Evolutionary conservation across 2,888 invertebrate species (phyloP), one percentile per base, ranked within the genome.

Genomic region (Rhamphomyia laevipes): DNA sequence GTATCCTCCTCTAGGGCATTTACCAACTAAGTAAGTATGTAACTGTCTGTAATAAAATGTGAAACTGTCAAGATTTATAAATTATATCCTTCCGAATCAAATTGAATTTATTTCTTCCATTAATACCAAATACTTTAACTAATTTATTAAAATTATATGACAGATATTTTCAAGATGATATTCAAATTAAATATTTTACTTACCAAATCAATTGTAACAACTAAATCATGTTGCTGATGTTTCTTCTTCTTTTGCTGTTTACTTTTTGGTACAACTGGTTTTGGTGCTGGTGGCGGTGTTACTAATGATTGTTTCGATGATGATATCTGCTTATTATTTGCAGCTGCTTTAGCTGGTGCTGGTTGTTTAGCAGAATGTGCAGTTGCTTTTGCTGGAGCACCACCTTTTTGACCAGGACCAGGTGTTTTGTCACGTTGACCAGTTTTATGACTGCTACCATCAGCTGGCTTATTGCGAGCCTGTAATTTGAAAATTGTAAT

Each of bases 391-490:
- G 78, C 73, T 40, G 68, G 77, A 6, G 74, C 77, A 9, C 77
- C 73, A 43, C 71, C 70, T 58, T 77, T 78, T 49, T 74, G 72
- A 13, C 75, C 76, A 2, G 76, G 74, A 12, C 75, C 74, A 10
- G 74, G 75, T 47, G 77, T 77, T 59, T 65, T 66, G 48, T 64
- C 64, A 15, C 60, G 57, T 52, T 55, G 56, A 31, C 52, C 56
- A 18, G 56, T 51, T 47, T 59, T 59, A 57, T 84, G 84, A 37
- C 82, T 81, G 48, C 80, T 74, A 12, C 86, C 86, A 62, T 87
- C 86, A 1, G 83, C 83, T 47, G 86, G 84, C 73, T 87, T 87
- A 73, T 84, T 86, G 63, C 87, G 80, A 57, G 86, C 86, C 86
- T 87, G 73, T 2, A 65, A n/a, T n/a, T n/a, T n/a, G n/a, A 72